Conservation (phyloP, 2,797 vertebrate genomes). For the Spea hammondii region DNA sequence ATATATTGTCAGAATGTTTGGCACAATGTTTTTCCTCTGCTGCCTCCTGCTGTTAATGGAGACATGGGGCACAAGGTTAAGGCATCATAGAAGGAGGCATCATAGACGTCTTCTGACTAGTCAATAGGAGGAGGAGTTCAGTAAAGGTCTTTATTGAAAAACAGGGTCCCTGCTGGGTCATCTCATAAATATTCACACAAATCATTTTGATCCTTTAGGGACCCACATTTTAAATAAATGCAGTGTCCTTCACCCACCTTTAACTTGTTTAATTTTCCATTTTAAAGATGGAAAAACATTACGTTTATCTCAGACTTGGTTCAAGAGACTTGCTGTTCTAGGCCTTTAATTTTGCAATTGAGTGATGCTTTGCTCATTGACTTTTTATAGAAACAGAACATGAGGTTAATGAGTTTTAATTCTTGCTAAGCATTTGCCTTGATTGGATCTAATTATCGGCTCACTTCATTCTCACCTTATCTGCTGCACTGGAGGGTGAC, state of each 20-base stretch:
- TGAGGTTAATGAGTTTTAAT: slow-evolving; percentile 47
- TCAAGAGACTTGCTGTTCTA: background rate
- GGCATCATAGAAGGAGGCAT: no score
- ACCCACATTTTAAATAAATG: background rate
- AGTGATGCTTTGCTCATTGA: slow-evolving; percentile 16
- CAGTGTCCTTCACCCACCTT: background rate
- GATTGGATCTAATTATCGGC: slow-evolving; percentile 41
- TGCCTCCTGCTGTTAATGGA: no score
- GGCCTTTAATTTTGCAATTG: slow-evolving; percentile 10
- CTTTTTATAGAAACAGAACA: slow-evolving; percentile 32
- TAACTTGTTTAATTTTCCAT: background rate
- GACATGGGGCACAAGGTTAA: no score
- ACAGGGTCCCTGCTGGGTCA: background rate
- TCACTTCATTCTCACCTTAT: slow-evolving; percentile 41
- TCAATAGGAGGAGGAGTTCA: no score
- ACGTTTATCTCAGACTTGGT: background rate
- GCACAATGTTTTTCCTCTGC: no score
- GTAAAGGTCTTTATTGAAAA: no score
- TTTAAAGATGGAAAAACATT: background rate
- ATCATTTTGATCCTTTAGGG: background rate
- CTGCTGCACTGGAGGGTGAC: slow-evolving; percentile 32
- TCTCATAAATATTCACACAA: background rate
- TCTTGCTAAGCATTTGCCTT: slow-evolving; percentile 30
- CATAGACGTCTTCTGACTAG: no score
- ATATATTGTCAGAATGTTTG: no score